Evolutionary conservation across 2,797 vertebrate genomes (phyloP).

Genomic region (Notamacropus eugenii): DNA sequence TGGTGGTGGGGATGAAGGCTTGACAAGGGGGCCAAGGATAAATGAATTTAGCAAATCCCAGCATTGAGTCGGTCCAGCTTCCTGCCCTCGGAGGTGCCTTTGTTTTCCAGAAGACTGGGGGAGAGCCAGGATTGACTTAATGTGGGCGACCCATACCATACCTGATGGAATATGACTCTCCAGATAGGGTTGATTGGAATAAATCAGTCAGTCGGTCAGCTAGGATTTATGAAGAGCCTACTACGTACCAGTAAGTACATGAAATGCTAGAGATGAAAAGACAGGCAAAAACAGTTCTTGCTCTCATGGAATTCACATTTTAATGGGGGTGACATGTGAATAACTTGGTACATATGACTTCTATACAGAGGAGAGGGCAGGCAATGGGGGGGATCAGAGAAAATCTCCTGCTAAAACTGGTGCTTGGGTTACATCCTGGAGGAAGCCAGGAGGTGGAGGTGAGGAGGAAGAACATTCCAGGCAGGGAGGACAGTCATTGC

Average conservation of each 20-base stretch:
- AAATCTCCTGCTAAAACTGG: not conserved
- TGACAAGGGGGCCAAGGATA: not conserved
- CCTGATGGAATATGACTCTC: not conserved
- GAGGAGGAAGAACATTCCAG: not conserved
- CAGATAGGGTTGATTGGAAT: not conserved
- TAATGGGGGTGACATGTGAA: not conserved
- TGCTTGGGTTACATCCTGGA: not conserved
- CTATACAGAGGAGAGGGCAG: not conserved
- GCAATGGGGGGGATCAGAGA: not conserved
- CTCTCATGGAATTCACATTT: not conserved
- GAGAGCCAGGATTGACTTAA: not conserved
- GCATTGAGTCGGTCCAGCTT: not conserved
- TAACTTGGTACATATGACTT: not conserved
- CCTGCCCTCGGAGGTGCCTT: not conserved
- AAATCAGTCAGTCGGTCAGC: not conserved
- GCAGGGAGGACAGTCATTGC: not conserved
- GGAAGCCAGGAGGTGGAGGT: not conserved
- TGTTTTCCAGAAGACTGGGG: not conserved
- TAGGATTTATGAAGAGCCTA: not conserved
- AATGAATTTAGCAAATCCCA: not conserved
- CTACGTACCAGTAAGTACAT: not conserved
- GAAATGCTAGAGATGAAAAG: not conserved
- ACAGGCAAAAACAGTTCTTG: not conserved
- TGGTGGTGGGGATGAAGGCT: not conserved
- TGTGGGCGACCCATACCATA: not conserved